These are phyloP conservation scores for Helogale parvula DNA, from an alignment of 2,113 vertebrate species.

Conservation along the genomic window DNA sequence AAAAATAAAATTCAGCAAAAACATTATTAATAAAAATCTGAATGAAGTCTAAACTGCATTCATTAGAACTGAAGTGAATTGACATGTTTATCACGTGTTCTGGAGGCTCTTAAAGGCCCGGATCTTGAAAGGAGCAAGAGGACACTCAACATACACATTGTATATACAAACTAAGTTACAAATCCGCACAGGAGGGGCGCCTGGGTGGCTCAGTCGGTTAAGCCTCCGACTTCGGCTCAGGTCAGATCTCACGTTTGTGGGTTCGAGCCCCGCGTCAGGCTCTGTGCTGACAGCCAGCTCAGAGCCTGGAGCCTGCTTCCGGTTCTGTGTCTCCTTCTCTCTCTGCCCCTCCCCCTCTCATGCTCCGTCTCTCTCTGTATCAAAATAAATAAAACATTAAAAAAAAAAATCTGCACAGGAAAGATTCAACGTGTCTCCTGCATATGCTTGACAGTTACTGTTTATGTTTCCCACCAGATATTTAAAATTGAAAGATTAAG, in stretches of 20 bases:
- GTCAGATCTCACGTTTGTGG: too few species aligned
- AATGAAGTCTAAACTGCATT: neutral
- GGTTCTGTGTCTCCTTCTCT: too few species aligned
- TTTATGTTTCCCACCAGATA: neutral
- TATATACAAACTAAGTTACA: neutral
- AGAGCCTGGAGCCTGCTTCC: too few species aligned
- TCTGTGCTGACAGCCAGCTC: too few species aligned
- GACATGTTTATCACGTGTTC: neutral
- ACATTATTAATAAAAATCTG: constrained; percentile 10
- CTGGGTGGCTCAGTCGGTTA: too few species aligned
- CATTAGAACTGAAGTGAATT: neutral
- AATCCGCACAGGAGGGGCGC: neutral
- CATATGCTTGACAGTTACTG: neutral
- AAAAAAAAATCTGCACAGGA: neutral
- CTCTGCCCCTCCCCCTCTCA: too few species aligned
- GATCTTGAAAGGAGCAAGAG: neutral
- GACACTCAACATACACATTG: neutral
- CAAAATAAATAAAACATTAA: too few species aligned
- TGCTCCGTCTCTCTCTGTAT: too few species aligned
- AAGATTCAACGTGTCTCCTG: neutral
- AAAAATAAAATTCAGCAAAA: constrained; percentile 11
- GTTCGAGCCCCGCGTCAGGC: too few species aligned
- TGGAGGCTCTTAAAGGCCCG: neutral
- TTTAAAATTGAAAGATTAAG: neutral
- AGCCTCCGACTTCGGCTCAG: too few species aligned